These are phyloP conservation scores for Aulostomus chinensis DNA, from an alignment of 2,797 vertebrate species.

Conservation along the genomic window DNA sequence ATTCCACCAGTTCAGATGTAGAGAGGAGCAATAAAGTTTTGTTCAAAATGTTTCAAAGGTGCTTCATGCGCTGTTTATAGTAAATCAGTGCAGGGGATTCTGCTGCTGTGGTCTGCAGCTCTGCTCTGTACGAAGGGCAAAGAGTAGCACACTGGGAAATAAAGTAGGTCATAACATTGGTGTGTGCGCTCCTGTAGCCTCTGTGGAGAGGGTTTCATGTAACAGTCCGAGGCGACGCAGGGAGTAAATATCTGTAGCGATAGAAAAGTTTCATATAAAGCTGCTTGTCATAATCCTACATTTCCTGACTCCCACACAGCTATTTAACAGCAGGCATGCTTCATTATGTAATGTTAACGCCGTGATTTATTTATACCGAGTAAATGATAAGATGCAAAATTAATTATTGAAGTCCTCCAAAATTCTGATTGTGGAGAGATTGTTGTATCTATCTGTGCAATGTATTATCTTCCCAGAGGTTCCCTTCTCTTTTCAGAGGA, in stretches of 20 bases:
- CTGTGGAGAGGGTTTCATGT: constrained; percentile 19
- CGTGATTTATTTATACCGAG: background rate
- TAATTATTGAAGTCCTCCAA: background rate
- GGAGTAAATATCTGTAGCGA: constrained; percentile 12
- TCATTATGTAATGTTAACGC: background rate
- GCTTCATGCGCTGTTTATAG: too few species aligned
- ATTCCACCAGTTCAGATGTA: too few species aligned
- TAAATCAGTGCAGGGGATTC: background rate
- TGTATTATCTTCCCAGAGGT: too few species aligned
- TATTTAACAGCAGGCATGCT: background rate
- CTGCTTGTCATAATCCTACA: background rate
- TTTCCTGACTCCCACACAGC: constrained; percentile 1
- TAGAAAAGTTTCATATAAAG: constrained; percentile 17
- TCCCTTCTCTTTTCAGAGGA: too few species aligned
- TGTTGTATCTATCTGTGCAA: background rate
- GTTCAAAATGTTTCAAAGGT: too few species aligned
- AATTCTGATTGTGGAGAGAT: background rate
- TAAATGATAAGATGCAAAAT: background rate
- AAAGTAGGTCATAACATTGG: constrained; percentile 6
- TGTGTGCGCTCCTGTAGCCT: background rate
- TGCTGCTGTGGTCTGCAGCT: constrained; percentile 1
- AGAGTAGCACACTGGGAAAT: constrained; percentile 28
- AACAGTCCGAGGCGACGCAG: constrained; percentile 13
- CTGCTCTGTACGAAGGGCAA: constrained; percentile 16
- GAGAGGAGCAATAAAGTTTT: too few species aligned